Percentiles rank a stretch among this genome's conserved stretches.
These are phyloP conservation scores for Parnassius apollo DNA, from an alignment of 2,888 invertebrate genomes.

Conservation along the genomic window DNA sequence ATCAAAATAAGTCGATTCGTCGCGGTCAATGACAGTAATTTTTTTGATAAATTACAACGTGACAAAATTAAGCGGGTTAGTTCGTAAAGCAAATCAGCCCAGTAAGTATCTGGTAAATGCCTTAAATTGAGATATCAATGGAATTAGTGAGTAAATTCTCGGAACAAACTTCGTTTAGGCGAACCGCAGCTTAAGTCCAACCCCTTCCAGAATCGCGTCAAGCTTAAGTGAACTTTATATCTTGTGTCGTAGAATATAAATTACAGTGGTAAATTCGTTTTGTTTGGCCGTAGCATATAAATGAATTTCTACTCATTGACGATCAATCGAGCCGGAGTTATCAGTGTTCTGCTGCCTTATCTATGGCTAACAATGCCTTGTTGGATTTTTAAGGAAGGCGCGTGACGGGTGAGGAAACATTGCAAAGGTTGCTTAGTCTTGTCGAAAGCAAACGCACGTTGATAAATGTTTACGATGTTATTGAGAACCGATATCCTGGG, in stretches of 20 bases:
- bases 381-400: slow-evolving; percentile 49
- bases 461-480: slow-evolving; percentile 1
- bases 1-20: too few species aligned
- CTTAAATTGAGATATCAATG: slow-evolving; percentile 33
- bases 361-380: slow-evolving; percentile 51
- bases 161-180: slow-evolving; percentile 40
- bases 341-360: slow-evolving; percentile 72
- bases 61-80: too few species aligned
- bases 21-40: too few species aligned
- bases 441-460: slow-evolving; percentile 3
- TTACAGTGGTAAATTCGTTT: slow-evolving; percentile 23
- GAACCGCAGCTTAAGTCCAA: slow-evolving; percentile 47
- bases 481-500: slow-evolving; percentile 3
- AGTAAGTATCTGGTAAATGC: slow-evolving; percentile 28
- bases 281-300: slow-evolving; percentile 54
- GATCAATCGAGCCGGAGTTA: slow-evolving; percentile 73
- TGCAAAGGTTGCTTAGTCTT: slow-evolving; percentile 8
- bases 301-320: slow-evolving; percentile 77
- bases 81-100: background rate
- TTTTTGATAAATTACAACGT: too few species aligned
- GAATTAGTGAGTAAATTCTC: slow-evolving; percentile 32
- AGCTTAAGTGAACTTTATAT: slow-evolving; percentile 26
- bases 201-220: slow-evolving; percentile 30
- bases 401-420: background rate
- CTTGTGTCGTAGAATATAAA: slow-evolving; percentile 31